Percentiles rank a stretch among this genome's conserved stretches.
Conservation (phyloP, 1,140 invertebrate species). For the Diorhabda elongata region DNA sequence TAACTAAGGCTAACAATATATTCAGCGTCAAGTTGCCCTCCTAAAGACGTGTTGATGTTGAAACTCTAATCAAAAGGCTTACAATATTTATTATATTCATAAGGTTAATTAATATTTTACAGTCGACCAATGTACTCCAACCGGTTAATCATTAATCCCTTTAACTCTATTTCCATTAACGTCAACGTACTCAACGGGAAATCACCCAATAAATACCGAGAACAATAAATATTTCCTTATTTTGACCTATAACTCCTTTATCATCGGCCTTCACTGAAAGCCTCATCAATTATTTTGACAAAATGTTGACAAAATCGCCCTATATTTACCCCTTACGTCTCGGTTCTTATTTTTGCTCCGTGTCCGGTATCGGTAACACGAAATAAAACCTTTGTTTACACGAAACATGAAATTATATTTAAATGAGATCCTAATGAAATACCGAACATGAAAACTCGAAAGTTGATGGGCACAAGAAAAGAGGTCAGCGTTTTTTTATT, state of each 20-base stretch:
- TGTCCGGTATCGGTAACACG: conserved; percentile 1
- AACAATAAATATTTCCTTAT: neutral
- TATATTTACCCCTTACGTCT: neutral
- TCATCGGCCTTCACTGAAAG: neutral
- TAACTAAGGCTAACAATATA: too few species aligned
- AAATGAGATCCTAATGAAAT: neutral
- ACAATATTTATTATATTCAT: too few species aligned
- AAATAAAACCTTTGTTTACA: conserved; percentile 3
- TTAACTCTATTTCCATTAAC: neutral
- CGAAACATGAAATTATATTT: conserved; percentile 1
- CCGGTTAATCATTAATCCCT: too few species aligned
- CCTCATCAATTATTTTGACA: conserved; percentile 2
- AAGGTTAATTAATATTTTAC: too few species aligned
- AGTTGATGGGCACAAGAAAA: neutral
- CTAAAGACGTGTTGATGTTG: too few species aligned
- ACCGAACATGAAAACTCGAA: conserved; percentile 1
- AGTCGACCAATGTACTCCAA: too few species aligned
- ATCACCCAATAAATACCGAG: neutral
- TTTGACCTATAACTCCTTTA: neutral
- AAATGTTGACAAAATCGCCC: conserved; percentile 1
- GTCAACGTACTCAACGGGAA: neutral
- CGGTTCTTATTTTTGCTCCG: neutral
- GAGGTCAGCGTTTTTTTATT: neutral
- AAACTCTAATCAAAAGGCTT: too few species aligned
- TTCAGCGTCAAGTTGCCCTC: too few species aligned